These are phyloP conservation scores for Scatophagus argus DNA, from an alignment of 2,113 vertebrate species.

Conservation along the genomic window DNA sequence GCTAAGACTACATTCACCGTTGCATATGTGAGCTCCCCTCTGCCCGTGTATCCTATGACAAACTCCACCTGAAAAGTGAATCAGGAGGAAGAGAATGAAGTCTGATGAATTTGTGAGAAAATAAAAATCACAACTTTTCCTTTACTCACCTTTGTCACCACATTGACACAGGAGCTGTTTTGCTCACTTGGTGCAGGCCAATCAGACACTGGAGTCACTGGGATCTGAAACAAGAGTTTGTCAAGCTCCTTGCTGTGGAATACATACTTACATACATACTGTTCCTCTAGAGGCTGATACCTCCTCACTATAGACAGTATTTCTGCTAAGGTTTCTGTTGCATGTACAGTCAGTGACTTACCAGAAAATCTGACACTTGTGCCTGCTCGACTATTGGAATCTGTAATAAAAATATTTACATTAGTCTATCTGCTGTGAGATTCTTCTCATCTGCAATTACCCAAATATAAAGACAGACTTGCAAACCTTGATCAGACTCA, in stretches of 20 bases:
- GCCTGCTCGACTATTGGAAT: conserved; percentile 57
- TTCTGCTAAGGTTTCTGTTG: neutral
- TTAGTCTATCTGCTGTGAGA: neutral
- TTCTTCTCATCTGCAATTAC: neutral
- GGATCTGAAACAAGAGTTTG: conserved; percentile 71
- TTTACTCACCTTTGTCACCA: conserved; percentile 73
- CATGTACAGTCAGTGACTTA: conserved; percentile 44
- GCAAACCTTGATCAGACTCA: conserved; percentile 78
- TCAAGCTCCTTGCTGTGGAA: neutral
- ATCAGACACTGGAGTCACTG: conserved; percentile 59
- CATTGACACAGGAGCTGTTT: conserved; percentile 77
- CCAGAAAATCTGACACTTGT: conserved; percentile 67
- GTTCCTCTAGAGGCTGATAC: neutral
- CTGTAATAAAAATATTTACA: conserved; percentile 57
- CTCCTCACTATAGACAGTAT: neutral
- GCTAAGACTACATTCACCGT: conserved; percentile 53
- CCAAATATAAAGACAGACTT: neutral
- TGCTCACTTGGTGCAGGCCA: conserved; percentile 70
- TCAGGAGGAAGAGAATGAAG: neutral
- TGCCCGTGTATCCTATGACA: conserved; percentile 72
- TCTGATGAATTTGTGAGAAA: neutral
- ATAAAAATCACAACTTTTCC: neutral
- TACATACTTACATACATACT: too few relatives aligned
- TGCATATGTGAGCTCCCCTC: conserved; percentile 70
- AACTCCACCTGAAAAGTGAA: conserved; percentile 78